Base-by-base conservation (phyloP, 2,113 vertebrate genomes). In the Eudyptes chrysolophus region DNA sequence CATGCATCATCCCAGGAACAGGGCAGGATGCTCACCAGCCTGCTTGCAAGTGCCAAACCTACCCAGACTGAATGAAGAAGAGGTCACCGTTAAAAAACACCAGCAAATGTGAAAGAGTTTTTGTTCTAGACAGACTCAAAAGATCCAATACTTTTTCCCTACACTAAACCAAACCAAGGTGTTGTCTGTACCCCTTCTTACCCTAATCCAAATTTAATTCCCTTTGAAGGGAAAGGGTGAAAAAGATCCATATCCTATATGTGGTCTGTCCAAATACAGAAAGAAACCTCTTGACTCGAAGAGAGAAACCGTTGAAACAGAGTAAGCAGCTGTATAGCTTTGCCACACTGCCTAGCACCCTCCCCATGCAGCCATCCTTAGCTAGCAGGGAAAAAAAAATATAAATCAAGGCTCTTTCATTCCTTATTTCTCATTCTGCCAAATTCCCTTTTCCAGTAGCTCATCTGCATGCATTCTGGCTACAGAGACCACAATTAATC, bases 11-110 rank as follows among this genome's bases (percentile, higher is more conserved):
- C 58, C 81, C 62, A 80, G 84, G 84, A 84, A 66, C 62, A 42
- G 78, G 65, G 62, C 90, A 95, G 94, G 93, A 94, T 96, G 90
- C 90, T 96, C 89, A 68, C 77, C 94, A 95, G 94, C 89, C 95
- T 91, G 90, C 40, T 30, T 68, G 42, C 0, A 5, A 95, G 74
- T 93, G 92, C 92, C 94, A 95, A 77, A 83, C 77, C 81, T 87
- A 61, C 78, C 79, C 96, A 64, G 93, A 16, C 92, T 83, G 89
- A 95, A 90, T 52, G 77, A 62, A 77, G 95, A 93, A 66, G 38
- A 79, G 79, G 75, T 74, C 68, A 90, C 75, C 81, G 48, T 16
- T 76, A 82, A 93, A 66, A 90, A 54, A 69, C 80, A 87, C 46
- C 62, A 92, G 81, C 51, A 88, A 93, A 60, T 3, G 54, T 79